These are phyloP conservation scores for Heterotilapia buettikoferi DNA, from an alignment of 2,113 vertebrate genomes.

Conservation along the genomic window DNA sequence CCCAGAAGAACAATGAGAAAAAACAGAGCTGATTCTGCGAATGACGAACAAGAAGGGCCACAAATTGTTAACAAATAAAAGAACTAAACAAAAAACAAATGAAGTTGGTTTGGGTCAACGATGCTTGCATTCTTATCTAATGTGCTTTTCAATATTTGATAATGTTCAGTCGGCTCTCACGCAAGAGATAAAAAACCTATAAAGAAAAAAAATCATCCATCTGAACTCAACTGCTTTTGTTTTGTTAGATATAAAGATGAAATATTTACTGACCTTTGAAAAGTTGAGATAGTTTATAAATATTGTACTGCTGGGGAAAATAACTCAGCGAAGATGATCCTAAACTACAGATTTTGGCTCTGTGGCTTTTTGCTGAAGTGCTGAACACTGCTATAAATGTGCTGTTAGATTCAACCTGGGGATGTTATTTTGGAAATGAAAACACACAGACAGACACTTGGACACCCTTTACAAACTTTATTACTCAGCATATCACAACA, in stretches of 20 bases:
- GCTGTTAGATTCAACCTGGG: neutral
- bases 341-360: neutral
- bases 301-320: neutral
- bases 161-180: neutral
- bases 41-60: neutral
- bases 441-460: neutral
- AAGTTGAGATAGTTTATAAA: neutral
- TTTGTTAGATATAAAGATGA: neutral
- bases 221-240: neutral
- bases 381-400: neutral
- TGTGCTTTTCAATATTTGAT: neutral
- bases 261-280: neutral
- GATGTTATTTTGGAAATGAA: neutral
- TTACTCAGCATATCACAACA: neutral
- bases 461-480: neutral
- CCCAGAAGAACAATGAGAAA: neutral
- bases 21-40: neutral
- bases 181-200: neutral
- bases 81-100: neutral
- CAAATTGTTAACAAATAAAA: neutral
- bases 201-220: neutral
- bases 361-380: neutral
- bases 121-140: neutral
- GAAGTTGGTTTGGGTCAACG: neutral
- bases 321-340: neutral